Conservation (phyloP, 2,113 vertebrate genomes). For the Trematocara marginatum region DNA sequence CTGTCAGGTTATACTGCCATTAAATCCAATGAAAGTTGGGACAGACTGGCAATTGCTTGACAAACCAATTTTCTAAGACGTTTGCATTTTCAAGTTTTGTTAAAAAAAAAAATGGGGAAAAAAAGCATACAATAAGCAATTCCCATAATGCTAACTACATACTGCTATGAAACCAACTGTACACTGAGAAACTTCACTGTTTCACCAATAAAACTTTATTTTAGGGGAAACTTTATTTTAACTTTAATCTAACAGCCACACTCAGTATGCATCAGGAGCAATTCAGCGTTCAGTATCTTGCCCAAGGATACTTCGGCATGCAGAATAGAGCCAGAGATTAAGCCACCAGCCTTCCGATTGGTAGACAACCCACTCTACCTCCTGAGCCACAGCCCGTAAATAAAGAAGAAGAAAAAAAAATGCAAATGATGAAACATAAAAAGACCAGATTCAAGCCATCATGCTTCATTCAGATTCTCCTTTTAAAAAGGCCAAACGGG, state of each 20-base stretch:
- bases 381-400: background rate
- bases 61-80: background rate
- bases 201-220: background rate
- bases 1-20: background rate
- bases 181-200: background rate
- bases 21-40: background rate
- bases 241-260: background rate
- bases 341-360: background rate
- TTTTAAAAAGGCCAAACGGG: background rate
- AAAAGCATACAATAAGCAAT: background rate
- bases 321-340: background rate
- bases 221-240: background rate
- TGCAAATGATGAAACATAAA: background rate
- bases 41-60: background rate
- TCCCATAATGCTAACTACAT: background rate
- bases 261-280: background rate
- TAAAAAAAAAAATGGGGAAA: background rate
- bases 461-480: background rate
- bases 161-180: background rate
- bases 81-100: background rate
- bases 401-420: background rate
- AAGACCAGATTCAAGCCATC: background rate
- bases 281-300: background rate
- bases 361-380: background rate
- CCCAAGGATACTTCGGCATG: fast-evolving